phyloP scores from a whole-genome alignment of 2,888 invertebrate genomes.

The Galeopsomyia nigrocyanea region DNA sequence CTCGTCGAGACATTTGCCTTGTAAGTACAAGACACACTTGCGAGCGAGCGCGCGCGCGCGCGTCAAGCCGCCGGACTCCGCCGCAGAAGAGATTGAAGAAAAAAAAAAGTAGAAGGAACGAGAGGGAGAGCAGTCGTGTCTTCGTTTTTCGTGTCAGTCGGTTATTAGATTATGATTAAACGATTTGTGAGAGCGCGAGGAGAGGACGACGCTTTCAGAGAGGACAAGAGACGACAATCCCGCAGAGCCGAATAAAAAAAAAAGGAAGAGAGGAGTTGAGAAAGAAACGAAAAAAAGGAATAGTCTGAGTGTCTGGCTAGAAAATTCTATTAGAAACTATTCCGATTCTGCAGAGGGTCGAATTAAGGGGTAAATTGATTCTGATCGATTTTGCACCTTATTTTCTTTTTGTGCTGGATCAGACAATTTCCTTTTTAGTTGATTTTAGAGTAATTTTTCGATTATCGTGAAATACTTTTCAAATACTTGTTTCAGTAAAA shows the following conservation, averaged over 20 bases:
- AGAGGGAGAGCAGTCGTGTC: conserved; percentile 2
- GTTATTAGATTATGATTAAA: conserved; percentile 69
- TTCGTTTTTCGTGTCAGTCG: conserved; percentile 67
- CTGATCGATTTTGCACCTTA: conserved; percentile 40
- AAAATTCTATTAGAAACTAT: conserved; percentile 38
- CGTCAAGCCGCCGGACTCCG: conserved; percentile 17
- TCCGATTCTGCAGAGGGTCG: conserved; percentile 28
- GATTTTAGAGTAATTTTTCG: not conserved
- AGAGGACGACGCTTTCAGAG: not conserved
- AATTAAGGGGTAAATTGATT: conserved; percentile 43
- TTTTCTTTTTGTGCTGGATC: not conserved
- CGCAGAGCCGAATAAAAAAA: not conserved
- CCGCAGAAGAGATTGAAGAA: not conserved
- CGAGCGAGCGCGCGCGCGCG: conserved; percentile 11
- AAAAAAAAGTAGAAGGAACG: not conserved
- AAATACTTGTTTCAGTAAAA: not conserved
- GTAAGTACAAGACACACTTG: conserved; percentile 42
- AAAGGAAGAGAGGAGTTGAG: too few relatives aligned
- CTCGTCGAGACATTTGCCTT: conserved; percentile 48
- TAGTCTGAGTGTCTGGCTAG: conserved; percentile 16
- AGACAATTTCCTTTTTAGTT: not conserved
- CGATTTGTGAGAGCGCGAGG: conserved; percentile 55
- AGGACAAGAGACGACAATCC: conserved; percentile 2
- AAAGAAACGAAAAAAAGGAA: too few relatives aligned
- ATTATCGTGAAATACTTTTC: not conserved